Percentiles rank a stretch among this genome's conserved stretches.
Conservation (phyloP, 2,888 invertebrate species). For the Ceramica pisi region DNA sequence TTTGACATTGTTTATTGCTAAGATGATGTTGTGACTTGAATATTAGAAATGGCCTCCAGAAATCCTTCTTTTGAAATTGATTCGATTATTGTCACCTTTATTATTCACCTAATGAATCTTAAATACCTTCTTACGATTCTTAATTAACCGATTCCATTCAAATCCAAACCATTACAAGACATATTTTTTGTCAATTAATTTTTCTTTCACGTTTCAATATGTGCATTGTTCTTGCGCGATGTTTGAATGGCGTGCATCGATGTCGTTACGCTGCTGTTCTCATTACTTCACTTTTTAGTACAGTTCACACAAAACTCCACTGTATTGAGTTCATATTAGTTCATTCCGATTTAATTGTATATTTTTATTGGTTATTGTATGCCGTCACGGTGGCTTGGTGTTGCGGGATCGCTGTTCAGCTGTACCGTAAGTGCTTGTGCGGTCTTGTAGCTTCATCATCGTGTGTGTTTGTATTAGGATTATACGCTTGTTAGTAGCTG, state of each 20-base stretch:
- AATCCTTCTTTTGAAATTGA: background rate
- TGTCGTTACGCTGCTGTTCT: slow-evolving; percentile 64
- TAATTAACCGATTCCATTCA: slow-evolving; percentile 43
- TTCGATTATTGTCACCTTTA: background rate
- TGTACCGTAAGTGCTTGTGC: slow-evolving; percentile 35
- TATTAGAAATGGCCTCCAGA: too few species aligned
- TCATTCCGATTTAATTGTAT: slow-evolving; percentile 59
- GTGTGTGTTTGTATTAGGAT: slow-evolving; percentile 34
- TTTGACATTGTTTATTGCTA: background rate
- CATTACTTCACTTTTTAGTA: slow-evolving; percentile 72
- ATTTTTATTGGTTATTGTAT: slow-evolving; percentile 64
- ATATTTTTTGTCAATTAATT: slow-evolving; percentile 64
- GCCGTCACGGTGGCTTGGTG: slow-evolving; percentile 58
- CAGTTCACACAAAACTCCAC: slow-evolving; percentile 75
- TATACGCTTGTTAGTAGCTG: slow-evolving; percentile 15
- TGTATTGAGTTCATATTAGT: slow-evolving; percentile 63
- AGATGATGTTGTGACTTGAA: too few species aligned
- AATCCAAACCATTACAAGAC: slow-evolving; percentile 39
- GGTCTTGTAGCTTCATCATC: slow-evolving; percentile 29
- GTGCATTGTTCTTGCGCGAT: slow-evolving; percentile 69
- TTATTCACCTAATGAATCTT: background rate
- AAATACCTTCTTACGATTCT: slow-evolving; percentile 6
- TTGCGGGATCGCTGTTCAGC: slow-evolving; percentile 46
- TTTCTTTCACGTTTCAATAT: slow-evolving; percentile 65
- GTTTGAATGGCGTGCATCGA: slow-evolving; percentile 68